Evolutionary conservation across 2,888 invertebrate genomes (phyloP), one percentile per base, ranked within the genome.

Genomic region (Oligia fasciuncula): DNA sequence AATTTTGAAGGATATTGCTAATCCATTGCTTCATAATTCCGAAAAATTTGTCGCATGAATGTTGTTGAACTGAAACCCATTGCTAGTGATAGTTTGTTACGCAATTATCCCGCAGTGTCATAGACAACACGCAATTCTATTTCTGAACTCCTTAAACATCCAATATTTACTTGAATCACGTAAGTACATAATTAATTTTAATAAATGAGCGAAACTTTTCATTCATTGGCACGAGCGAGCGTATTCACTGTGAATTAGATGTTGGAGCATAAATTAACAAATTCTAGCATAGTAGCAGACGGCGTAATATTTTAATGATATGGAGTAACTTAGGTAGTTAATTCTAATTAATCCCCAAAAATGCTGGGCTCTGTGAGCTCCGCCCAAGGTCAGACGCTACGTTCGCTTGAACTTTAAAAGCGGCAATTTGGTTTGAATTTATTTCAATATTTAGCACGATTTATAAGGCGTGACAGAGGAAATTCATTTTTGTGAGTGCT

Each of bases 381-480:
- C 71, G 68, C 67, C 72, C 95, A 94, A 94, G 94, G 95, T 89
- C 91, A 92, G 91, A 84, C 92, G 80, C 77, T 87, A 89, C 88
- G 90, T 91, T 84, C 63, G 76, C 84, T 89, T 91, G 89, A 91
- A 91, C 89, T 92, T 91, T 88, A 80, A 87, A 89, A 87, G 84
- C 87, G 84, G 83, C 85, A 88, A 89, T 89, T 90, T 85, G 79
- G 54, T 89, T 81, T 90, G 90, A 91, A 92, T 93, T 92, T 89
- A 91, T 92, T 93, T 91, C 90, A 91, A 90, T 93, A 91, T 93
- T 93, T 93, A 93, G 91, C 88, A 87, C 90, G 91, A 92, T 95
- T 95, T 95, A 95, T 94, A 94, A 94, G 90, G 91, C 94, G 94
- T 94, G 91, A 95, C 94, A 87, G 86, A 87, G 88, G 86, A 90